phyloP scores from a whole-genome alignment of 2,888 invertebrate species.

The Spodoptera littoralis region DNA sequence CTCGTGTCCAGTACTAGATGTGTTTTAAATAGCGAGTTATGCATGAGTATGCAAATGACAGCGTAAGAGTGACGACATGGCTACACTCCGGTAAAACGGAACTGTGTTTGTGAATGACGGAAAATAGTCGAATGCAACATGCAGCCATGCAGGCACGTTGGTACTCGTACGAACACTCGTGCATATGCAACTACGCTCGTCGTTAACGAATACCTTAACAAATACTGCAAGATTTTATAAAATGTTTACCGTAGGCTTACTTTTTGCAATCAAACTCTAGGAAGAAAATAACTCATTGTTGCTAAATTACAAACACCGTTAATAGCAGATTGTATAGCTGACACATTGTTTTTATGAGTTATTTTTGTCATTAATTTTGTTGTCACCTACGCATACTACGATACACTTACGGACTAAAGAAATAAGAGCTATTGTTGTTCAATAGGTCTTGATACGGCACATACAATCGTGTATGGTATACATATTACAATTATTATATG shows the following conservation, averaged over 20 bases:
- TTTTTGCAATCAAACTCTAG: slow-evolving; percentile 33
- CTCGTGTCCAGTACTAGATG: slow-evolving; percentile 42
- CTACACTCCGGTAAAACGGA: slow-evolving; percentile 31
- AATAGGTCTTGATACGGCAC: slow-evolving; percentile 47
- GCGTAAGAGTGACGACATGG: slow-evolving; percentile 37
- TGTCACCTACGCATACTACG: slow-evolving; percentile 58
- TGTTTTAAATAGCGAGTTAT: slow-evolving; percentile 36
- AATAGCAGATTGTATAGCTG: slow-evolving; percentile 49
- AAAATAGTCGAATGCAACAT: slow-evolving; percentile 9
- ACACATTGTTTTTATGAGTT: slow-evolving; percentile 54
- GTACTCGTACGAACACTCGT: no score
- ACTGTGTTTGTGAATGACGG: slow-evolving; percentile 15
- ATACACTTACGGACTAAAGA: slow-evolving; percentile 27
- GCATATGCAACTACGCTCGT: no score
- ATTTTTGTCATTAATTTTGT: slow-evolving; percentile 59
- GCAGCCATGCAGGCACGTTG: not conserved
- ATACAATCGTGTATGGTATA: slow-evolving; percentile 13
- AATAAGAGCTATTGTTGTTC: slow-evolving; percentile 57
- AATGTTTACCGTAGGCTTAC: slow-evolving; percentile 9
- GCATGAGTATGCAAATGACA: slow-evolving; percentile 41
- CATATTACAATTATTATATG: slow-evolving; percentile 32
- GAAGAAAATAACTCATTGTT: slow-evolving; percentile 54
- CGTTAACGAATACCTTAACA: slow-evolving; percentile 5
- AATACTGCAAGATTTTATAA: slow-evolving; percentile 22
- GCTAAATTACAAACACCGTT: slow-evolving; percentile 60